phyloP scores from a whole-genome alignment of 2,888 invertebrate genomes.

The Drosophila atripex region DNA sequence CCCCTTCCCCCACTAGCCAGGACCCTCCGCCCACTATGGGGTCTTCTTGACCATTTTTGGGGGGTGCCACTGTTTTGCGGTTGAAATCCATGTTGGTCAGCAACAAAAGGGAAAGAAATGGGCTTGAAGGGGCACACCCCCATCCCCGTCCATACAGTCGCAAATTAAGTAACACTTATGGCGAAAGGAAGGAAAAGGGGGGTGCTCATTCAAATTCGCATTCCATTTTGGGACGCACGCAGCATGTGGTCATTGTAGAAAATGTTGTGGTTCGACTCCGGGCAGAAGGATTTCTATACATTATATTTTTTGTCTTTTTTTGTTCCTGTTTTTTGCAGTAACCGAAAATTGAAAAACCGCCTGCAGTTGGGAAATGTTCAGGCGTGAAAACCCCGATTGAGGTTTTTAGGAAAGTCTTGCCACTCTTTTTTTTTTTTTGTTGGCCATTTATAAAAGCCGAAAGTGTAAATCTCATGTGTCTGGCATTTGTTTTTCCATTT shows the following conservation, averaged over 20 bases:
- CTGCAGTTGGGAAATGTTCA: constrained; percentile 80
- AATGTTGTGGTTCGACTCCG: not conserved
- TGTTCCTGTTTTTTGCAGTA: constrained; percentile 66
- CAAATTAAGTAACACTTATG: constrained; percentile 77
- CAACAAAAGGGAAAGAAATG: constrained; percentile 3
- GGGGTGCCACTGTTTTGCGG: constrained; percentile 74
- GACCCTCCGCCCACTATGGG: not conserved
- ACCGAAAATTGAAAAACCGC: constrained; percentile 79
- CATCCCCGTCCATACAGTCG: constrained; percentile 30
- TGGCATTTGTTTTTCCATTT: constrained; percentile 41
- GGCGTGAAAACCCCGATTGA: constrained; percentile 79
- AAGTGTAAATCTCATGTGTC: constrained; percentile 51
- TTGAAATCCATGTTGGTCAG: constrained; percentile 60
- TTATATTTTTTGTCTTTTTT: constrained; percentile 6
- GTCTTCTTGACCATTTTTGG: constrained; percentile 10
- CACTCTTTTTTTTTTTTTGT: not conserved
- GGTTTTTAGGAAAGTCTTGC: constrained; percentile 39
- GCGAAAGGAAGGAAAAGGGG: constrained; percentile 44
- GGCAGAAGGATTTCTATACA: not conserved
- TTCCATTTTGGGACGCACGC: constrained; percentile 69
- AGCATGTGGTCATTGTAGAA: constrained; percentile 52
- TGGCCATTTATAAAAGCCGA: constrained; percentile 72
- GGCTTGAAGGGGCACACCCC: constrained; percentile 37
- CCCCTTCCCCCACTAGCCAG: not conserved
- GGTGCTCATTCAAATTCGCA: constrained; percentile 52